Evolutionary conservation across 1,140 invertebrate genomes (phyloP), one percentile per base, ranked within the genome.

Genomic region (Rhynchophorus ferrugineus): DNA sequence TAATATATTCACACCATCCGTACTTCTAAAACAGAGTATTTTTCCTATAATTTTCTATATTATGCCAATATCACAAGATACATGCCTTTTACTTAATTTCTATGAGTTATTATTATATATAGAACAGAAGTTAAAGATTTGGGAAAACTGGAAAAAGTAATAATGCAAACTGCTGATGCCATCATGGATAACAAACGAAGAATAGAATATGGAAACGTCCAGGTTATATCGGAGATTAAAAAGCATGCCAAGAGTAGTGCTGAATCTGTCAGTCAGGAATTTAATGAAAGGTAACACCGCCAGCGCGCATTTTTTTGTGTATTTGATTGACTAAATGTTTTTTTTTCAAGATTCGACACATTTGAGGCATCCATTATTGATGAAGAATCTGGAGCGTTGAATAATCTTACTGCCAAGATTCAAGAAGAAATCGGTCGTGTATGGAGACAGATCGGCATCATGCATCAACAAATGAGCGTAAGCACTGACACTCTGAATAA

Each of bases 371-470:
- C 76, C 1, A 81, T 92, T 39, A 70, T 88, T 39, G 78, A 77
- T n/a, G 85, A 84, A 58, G 87, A 91, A 61, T 81, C 79, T 14
- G 79, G 77, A 6, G 82, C 82, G 0, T 69, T 87, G 21, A 77
- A 78, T 2, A 91, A 91, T 68, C 66, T 91, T 18, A 91, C 83
- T 3, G 72, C 73, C 0, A 84, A 85, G 60, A 82, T 93, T 64
- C 87, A 91, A 60, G 73, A 80, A 17, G 87, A 91, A 63, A 87
- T 93, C 66, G 82, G 82, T 47, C 84, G 89, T 65, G 87, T 91
- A 1, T 91, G 88, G 88, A 71, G 86, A 13, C 87, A 89, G 70
- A 89, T 91, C 58, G 86, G 87, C 50, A 87, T 89, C 13, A 89
- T 93, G 85, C 86, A 90, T 67, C 80, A 85, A 54, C 85, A 91